A percentile compares a stretch with the other conserved stretches of the same genome.
Evolutionary conservation across 2,888 invertebrate genomes (phyloP).

Genomic region (Diogma glabrata): DNA sequence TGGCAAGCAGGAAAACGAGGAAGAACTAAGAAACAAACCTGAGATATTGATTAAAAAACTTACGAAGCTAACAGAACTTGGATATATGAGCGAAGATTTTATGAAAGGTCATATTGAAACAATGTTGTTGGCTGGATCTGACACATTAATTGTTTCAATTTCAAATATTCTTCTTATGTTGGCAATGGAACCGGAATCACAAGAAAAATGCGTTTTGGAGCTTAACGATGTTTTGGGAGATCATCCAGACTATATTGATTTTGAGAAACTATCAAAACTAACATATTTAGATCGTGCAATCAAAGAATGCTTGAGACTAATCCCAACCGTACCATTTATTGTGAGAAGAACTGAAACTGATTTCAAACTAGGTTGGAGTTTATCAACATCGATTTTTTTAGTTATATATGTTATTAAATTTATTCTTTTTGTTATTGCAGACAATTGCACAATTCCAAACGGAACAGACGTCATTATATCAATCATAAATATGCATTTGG

Average conservation of each 20-base stretch:
- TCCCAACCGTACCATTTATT: not conserved
- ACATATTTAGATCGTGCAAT: not conserved
- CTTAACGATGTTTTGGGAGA: not conserved
- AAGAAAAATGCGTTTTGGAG: not conserved
- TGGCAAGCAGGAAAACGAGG: not conserved
- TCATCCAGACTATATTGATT: not conserved
- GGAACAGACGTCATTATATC: not conserved
- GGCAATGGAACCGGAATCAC: not conserved
- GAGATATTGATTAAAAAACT: not conserved
- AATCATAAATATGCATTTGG: not conserved
- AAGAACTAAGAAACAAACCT: not conserved
- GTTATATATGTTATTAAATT: not conserved
- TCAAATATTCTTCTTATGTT: not conserved
- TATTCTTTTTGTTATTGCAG: not conserved
- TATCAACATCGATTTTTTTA: not conserved
- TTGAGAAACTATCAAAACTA: not conserved
- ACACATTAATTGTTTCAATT: not conserved
- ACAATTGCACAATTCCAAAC: not conserved
- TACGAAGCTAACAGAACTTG: not conserved
- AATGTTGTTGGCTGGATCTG: not conserved
- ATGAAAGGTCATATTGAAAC: not conserved
- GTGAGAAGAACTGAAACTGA: not conserved
- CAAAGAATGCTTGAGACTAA: not conserved
- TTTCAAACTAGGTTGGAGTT: not conserved
- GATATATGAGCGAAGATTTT: not conserved